Percentiles rank a stretch among this genome's conserved stretches.
Conservation (phyloP, 2,888 invertebrate species). For the Ennomos erosarius region DNA sequence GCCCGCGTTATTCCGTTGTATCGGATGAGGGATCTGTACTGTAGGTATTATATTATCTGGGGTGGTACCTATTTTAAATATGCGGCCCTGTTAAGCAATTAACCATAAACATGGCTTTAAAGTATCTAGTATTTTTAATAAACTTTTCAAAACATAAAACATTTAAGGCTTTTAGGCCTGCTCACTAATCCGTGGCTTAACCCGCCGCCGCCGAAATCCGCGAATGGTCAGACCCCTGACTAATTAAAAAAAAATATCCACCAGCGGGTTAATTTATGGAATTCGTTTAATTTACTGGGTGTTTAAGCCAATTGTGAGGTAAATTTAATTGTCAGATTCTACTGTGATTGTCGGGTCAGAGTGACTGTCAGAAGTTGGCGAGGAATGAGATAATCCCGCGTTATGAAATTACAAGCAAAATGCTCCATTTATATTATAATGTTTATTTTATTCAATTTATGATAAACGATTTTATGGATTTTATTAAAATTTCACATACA, state of each 20-base stretch:
- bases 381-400: no score
- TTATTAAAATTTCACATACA: no score
- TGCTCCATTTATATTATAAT: no score
- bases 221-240: conserved; percentile 27
- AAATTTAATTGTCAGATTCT: conserved; percentile 19
- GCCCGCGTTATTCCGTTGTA: no score
- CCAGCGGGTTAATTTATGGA: conserved; percentile 34
- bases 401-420: no score
- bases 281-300: conserved; percentile 34
- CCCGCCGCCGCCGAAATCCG: conserved; percentile 19
- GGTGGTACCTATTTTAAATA: neutral
- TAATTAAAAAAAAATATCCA: conserved; percentile 27
- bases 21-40: no score
- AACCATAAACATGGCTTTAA: conserved; percentile 14
- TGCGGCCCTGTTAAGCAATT: conserved; percentile 1
- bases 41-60: no score
- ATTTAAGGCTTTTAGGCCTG: conserved; percentile 17
- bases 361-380: neutral
- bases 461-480: no score
- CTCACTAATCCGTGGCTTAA: conserved; percentile 31
- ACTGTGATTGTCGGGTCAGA: neutral
- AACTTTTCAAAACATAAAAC: conserved; percentile 27
- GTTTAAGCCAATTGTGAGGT: conserved; percentile 26
- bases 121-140: conserved; percentile 21
- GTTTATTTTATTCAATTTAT: no score